Evolutionary conservation across 2,888 invertebrate genomes (phyloP).

Genomic region (Scaptomyza tumidula): DNA sequence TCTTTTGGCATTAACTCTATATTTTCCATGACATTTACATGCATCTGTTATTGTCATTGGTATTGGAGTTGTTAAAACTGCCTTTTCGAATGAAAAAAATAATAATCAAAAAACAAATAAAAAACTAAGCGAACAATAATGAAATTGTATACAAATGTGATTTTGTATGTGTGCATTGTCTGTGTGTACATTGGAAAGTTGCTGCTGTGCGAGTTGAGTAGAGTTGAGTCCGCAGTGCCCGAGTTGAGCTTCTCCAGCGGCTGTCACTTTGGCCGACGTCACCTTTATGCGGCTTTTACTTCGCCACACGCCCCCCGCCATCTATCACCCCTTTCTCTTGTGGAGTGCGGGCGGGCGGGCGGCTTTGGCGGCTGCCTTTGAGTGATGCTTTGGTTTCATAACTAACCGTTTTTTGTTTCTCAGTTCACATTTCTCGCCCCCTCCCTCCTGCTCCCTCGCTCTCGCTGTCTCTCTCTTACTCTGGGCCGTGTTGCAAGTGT

Average conservation of each 20-base stretch:
- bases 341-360: constrained; percentile 77
- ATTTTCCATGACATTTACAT: constrained; percentile 40
- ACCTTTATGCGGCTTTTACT: constrained; percentile 37
- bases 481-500: constrained; percentile 66
- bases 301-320: not conserved
- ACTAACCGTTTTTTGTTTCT: constrained; percentile 68
- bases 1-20: constrained; percentile 23
- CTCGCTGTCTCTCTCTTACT: constrained; percentile 4
- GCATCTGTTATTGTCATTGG: constrained; percentile 43
- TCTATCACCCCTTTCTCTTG: constrained; percentile 1
- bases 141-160: constrained; percentile 63
- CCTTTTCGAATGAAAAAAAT: constrained; percentile 11
- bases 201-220: constrained; percentile 47
- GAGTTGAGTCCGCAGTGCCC: constrained; percentile 51
- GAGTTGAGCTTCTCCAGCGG: constrained; percentile 60
- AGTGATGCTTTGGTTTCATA: constrained; percentile 80
- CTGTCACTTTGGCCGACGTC: constrained; percentile 64
- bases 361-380: constrained; percentile 74
- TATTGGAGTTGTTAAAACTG: constrained; percentile 24
- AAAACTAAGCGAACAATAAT: constrained; percentile 68
- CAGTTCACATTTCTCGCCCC: constrained; percentile 66
- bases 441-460: not conserved
- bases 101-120: not conserved
- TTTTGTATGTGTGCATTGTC: constrained; percentile 18
- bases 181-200: constrained; percentile 70